Percentiles rank a stretch among this genome's conserved stretches.
Evolutionary conservation across 1,140 invertebrate genomes (phyloP).

Genomic region (Drosophila watanabei): DNA sequence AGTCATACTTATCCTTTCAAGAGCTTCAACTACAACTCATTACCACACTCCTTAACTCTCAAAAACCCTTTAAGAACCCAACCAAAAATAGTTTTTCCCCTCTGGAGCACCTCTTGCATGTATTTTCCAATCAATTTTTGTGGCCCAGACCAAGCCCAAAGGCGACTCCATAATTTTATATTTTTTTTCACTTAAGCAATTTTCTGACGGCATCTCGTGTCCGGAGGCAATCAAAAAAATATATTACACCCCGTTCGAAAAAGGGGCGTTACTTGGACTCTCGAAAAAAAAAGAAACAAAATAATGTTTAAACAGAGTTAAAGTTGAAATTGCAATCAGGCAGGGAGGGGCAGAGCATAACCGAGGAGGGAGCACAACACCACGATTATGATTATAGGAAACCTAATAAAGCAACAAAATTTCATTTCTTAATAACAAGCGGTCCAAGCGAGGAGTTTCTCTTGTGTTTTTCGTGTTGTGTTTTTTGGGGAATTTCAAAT

Average conservation of each 20-base stretch:
- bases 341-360: conserved; percentile 19
- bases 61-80: conserved; percentile 2
- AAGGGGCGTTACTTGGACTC: conserved; percentile 27
- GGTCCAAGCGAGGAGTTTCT: conserved; percentile 14
- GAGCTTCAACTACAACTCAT: not conserved
- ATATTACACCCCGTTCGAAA: conserved; percentile 64
- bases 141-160: conserved; percentile 19
- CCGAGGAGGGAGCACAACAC: conserved; percentile 14
- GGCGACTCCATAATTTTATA: conserved; percentile 39
- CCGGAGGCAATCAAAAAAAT: conserved; percentile 80
- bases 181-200: conserved; percentile 69
- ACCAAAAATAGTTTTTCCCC: conserved; percentile 25
- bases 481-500: conserved; percentile 53
- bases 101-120: conserved; percentile 15
- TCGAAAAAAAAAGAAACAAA: conserved; percentile 6
- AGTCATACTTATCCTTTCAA: too few relatives aligned
- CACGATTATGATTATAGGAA: conserved; percentile 40
- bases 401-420: conserved; percentile 84
- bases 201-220: conserved; percentile 76
- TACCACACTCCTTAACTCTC: not conserved
- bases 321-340: conserved; percentile 62
- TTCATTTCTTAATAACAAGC: conserved; percentile 82
- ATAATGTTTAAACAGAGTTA: conserved; percentile 55
- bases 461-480: conserved; percentile 13
- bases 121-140: conserved; percentile 50